Evolutionary conservation across 2,113 vertebrate species (phyloP), one percentile per base, ranked within the genome.

Genomic region (Tetrao urogallus): DNA sequence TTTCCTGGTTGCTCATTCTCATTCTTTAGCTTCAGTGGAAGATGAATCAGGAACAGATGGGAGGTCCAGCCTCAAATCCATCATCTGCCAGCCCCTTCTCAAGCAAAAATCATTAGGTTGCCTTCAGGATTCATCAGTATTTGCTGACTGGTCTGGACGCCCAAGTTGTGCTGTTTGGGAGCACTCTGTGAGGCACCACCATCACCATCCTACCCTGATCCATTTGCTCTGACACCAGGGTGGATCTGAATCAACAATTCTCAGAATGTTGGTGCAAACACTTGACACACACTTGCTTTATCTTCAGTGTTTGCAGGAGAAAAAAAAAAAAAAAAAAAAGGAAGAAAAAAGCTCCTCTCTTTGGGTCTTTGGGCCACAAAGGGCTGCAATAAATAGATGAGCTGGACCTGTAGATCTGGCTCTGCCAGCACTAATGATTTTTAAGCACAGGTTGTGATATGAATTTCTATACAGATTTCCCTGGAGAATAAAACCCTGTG

Each of bases 1-100:
- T 91, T 92, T 50, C 82, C 72, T 42, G 4, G 24, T 66, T 86
- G 78, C 54, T 92, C 74, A 77, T 82, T 94, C 30, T 83, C 54
- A 92, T 86, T 92, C 79, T 90, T 91, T 82, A 90, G 50, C 79
- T 91, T 73, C 45, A 70, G 56, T 47, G 17, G 40, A 96, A 96
- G 67, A 89, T 76, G 72, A 90, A 89, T 94, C 32, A 1, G 15
- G 75, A 96, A 71, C 75, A 95, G 94, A 91, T 82, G 89, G 83
- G 82, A 90, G 18, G 61, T 88, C 88, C 84, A 60, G 17, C 67
- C 78, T 92, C 81, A 82, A 94, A 97, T 60, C 38, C 61, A 82
- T 94, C 83, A 89, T 76, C 78, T 54, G 36, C 19, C 32, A 90
- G n/a, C 25, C 34, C 61, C 27, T 79, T 89, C 50, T 77, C 0